A percentile compares a stretch with the other conserved stretches of the same genome.
phyloP scores from a whole-genome alignment of 2,797 vertebrate species.

The Etheostoma perlongum region DNA sequence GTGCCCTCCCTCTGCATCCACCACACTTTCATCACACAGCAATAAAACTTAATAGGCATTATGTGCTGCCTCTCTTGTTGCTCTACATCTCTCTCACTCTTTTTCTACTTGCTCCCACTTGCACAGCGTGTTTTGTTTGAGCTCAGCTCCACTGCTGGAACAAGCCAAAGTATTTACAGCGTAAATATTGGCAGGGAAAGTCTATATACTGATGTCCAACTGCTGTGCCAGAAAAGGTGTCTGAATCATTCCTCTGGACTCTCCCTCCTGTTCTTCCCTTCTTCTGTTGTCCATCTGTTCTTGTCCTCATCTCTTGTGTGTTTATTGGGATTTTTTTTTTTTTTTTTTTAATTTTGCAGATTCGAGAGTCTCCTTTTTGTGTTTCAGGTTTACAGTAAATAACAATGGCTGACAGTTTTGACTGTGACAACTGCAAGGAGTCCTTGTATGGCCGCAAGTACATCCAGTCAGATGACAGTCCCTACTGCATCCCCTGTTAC shows the following conservation, averaged over 20 bases:
- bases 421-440: conserved; percentile 97
- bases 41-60: conserved; percentile 74
- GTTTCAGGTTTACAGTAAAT: conserved; percentile 42
- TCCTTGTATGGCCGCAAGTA: conserved; percentile 98
- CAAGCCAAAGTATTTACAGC: conserved; percentile 65
- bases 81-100: conserved; percentile 16
- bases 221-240: conserved; percentile 51
- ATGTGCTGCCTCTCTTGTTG: conserved; percentile 48
- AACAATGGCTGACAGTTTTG: conserved; percentile 95
- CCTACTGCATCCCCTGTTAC: conserved; percentile 98
- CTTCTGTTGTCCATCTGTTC: conserved; percentile 7
- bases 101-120: conserved; percentile 64
- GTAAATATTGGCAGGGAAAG: conserved; percentile 66
- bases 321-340: background rate
- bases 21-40: conserved; percentile 66
- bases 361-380: conserved; percentile 21
- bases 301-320: conserved; percentile 15
- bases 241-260: conserved; percentile 39
- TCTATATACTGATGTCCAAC: conserved; percentile 29
- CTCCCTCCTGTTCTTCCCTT: conserved; percentile 20
- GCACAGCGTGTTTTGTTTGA: conserved; percentile 57
- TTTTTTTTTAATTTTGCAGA: conserved; percentile 5
- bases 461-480: conserved; percentile 94
- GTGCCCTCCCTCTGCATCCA: conserved; percentile 40
- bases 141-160: conserved; percentile 47